A percentile compares a stretch with the other conserved stretches of the same genome.
phyloP scores from a whole-genome alignment of 2,797 vertebrate genomes.

The Lepidocolaptes lacrymiger region DNA sequence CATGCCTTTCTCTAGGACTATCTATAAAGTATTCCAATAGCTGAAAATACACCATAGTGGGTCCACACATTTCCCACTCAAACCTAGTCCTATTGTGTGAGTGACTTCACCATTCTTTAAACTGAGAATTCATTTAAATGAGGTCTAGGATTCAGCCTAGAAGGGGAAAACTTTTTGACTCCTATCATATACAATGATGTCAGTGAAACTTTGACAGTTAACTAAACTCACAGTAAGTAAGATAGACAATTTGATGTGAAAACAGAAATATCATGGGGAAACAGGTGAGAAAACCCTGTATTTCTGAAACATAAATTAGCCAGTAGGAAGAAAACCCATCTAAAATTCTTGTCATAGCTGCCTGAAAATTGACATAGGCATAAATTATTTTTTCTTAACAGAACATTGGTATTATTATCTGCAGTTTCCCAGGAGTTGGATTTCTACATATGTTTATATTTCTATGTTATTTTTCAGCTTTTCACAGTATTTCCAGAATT shows the following conservation, averaged over 20 bases:
- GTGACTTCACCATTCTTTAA: background rate
- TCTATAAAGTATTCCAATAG: background rate
- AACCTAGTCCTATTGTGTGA: background rate
- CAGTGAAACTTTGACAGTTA: background rate
- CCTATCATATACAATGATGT: background rate
- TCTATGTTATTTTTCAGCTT: background rate
- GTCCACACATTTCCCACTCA: background rate
- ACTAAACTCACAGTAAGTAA: background rate
- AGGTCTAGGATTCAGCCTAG: background rate
- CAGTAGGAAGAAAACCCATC: slow-evolving; percentile 16
- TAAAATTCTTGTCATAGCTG: background rate
- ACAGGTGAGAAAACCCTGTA: slow-evolving; percentile 23
- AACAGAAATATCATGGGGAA: slow-evolving; percentile 25
- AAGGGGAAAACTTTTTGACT: background rate
- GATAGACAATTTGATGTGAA: background rate
- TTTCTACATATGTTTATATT: background rate
- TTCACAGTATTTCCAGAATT: background rate
- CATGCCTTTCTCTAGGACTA: background rate
- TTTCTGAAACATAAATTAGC: slow-evolving; percentile 21
- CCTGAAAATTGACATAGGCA: background rate
- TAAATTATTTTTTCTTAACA: background rate
- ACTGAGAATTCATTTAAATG: background rate
- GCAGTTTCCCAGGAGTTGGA: background rate
- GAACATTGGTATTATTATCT: background rate
- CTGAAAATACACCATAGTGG: slow-evolving; percentile 2